Conservation (phyloP, 2,888 invertebrate genomes). For the Himalopsyche tibetana region DNA sequence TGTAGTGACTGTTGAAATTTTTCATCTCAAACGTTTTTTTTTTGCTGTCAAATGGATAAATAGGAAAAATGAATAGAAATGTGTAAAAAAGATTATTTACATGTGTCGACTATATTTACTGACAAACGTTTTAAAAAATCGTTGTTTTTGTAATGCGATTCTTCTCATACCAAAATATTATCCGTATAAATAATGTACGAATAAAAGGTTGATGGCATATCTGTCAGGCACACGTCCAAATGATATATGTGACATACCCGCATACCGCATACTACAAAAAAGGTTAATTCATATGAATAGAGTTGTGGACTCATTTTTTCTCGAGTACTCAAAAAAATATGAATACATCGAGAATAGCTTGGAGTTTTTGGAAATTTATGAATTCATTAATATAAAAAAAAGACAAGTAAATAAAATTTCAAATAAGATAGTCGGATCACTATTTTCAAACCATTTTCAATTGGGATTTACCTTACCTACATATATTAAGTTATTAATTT, state of each 20-base stretch:
- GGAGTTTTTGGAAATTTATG: too few relatives aligned
- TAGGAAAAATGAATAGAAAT: background rate
- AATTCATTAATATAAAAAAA: too few relatives aligned
- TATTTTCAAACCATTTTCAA: too few relatives aligned
- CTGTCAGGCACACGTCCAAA: conserved; percentile 26
- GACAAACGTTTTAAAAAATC: background rate
- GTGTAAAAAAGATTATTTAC: background rate
- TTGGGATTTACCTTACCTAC: too few relatives aligned
- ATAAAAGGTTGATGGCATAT: conserved; percentile 34
- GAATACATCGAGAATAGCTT: too few relatives aligned
- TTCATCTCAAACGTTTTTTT: too few relatives aligned
- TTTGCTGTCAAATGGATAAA: too few relatives aligned
- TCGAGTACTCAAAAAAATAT: too few relatives aligned
- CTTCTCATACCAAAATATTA: background rate
- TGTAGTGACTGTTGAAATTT: too few relatives aligned
- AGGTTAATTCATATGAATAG: background rate
- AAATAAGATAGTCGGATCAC: too few relatives aligned
- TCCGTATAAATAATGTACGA: conserved; percentile 17
- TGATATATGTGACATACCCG: conserved; percentile 2
- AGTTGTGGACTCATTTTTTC: background rate
- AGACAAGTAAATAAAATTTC: too few relatives aligned
- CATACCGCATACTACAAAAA: background rate
- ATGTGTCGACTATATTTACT: background rate
- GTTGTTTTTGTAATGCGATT: background rate
- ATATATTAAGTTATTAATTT: too few relatives aligned